Evolutionary conservation across 2,888 invertebrate genomes (phyloP), one percentile per base, ranked within the genome.

Genomic region (Andrena camellia): DNA sequence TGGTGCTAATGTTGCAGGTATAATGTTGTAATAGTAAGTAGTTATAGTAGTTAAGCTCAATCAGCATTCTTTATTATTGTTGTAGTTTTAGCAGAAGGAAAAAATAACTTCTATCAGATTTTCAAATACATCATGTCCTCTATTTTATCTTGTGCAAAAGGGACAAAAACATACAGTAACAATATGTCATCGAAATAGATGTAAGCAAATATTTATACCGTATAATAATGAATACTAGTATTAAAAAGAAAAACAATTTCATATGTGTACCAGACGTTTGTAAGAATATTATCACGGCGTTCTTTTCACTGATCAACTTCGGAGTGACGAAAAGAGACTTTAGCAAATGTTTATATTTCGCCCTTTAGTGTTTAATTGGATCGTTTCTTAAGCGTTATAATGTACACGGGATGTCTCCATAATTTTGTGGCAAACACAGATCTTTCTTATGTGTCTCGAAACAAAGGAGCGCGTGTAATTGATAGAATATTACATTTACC

Each of bases 1-100:
- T 90, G 90, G 90, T 90, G 90, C 90, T 90, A 90, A 86, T 87
- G 62, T 85, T 90, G 82, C 76, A 73, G 68, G 70, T 87, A 86
- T 81, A 87, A 83, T 74, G 62, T 83, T 82, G 59, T 85, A 85
- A 84, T 84, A 76, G 79, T 88, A 89, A 79, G 71, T 83, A 81
- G 71, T 82, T 74, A 82, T 57, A 72, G 48, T 85, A 78, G 68
- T 50, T 80, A 86, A 83, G 77, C 63, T 76, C 80, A 54, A 67
- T 80, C 77, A 70, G 42, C 83, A 76, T 81, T 81, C 52, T 64
- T 82, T 74, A 71, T 75, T 66, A 67, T 74, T 82, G 78, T 67
- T 76, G 63, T 54, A 81, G 71, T 70, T 78, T 83, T 74, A 63
- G 74, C 35, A 20, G 29, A 50, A 67, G 63, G 26, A 66, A 69